Base-by-base conservation (phyloP, 2,797 vertebrate species). In the Sarcophilus harrisii region DNA sequence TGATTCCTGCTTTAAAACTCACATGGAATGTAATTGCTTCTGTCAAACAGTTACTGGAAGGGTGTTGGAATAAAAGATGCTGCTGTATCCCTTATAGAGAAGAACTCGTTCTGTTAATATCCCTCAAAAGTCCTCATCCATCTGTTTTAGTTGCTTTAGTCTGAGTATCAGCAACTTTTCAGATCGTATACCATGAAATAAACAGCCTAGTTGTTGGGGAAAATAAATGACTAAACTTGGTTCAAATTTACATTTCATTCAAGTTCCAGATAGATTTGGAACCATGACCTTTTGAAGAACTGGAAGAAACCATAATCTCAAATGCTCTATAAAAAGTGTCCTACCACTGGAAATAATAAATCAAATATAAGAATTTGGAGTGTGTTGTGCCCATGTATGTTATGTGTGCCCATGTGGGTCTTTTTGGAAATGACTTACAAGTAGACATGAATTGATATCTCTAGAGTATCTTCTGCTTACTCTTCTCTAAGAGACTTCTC, bases 51-150 rank as follows among this genome's bases (percentile, higher is more conserved):
- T 91, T 87, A 90, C 52, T 93, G 12, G 18, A 38, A 3, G 92
- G 13, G 52, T 38, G 5, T 27, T 55, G 58, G 96, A 97, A 94
- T 92, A 24, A 21, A 97, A 95, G 66, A 2, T 92, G 32, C 27
- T 1, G 24, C 38, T 12, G 38, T 87, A 0, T 94, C 9, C 94
- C 0, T 0, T 66, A 58, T 0, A 5, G 0, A 94, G 92, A 94
- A 92, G 57, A 98, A 95, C 38, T 1, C 1, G 27, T 8, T 21
- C 9, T 4, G 1, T 21, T 87, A 49, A 87, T 87, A 73, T 24
- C 38, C 73, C 27, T 28, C 38, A 45, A 87, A 49, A 38, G 32
- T 87, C 73, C 38, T 49, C 73, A 87, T 87, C 73, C 38, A 49
- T 87, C 73, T 87, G 38, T 87, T 49, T 87, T 87, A 49, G 38